phyloP scores from a whole-genome alignment of 1,140 invertebrate species.

The Bombus sibiricus region DNA sequence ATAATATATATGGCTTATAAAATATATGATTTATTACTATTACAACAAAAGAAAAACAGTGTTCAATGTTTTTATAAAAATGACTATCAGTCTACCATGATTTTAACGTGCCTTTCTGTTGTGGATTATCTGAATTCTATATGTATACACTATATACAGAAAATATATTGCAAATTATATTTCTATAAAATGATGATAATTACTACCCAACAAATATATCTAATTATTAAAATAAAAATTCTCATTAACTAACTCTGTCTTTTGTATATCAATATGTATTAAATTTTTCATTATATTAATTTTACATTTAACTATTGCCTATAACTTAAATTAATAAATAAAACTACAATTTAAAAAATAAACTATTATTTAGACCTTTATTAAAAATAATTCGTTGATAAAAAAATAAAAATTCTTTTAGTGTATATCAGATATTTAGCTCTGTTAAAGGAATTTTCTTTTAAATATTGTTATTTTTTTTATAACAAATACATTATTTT shows the following conservation, averaged over 20 bases:
- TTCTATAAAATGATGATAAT: slow-evolving; percentile 64
- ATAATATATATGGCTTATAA: not conserved
- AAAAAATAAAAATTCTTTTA: not conserved
- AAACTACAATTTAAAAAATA: not conserved
- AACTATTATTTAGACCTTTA: not conserved
- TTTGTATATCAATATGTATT: not conserved
- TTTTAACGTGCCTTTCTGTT: slow-evolving; percentile 68
- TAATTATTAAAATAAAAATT: not conserved
- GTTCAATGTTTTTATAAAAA: slow-evolving; percentile 39
- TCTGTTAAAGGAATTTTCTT: not conserved
- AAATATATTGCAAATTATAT: slow-evolving; percentile 59
- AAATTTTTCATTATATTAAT: slow-evolving; percentile 6
- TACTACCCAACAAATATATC: slow-evolving; percentile 48
- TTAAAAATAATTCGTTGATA: not conserved
- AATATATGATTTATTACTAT: not conserved
- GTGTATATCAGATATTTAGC: not conserved
- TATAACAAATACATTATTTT: not conserved
- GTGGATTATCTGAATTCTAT: slow-evolving; percentile 61
- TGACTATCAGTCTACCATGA: slow-evolving; percentile 45
- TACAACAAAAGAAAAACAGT: not conserved
- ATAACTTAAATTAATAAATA: not conserved
- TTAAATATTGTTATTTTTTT: not conserved
- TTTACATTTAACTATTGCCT: not conserved
- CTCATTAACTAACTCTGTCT: not conserved
- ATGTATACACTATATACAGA: slow-evolving; percentile 60